Percentiles rank a stretch among this genome's conserved stretches.
These are phyloP conservation scores for Leistus spinibarbis DNA, from an alignment of 2,888 invertebrate genomes.

Conservation along the genomic window DNA sequence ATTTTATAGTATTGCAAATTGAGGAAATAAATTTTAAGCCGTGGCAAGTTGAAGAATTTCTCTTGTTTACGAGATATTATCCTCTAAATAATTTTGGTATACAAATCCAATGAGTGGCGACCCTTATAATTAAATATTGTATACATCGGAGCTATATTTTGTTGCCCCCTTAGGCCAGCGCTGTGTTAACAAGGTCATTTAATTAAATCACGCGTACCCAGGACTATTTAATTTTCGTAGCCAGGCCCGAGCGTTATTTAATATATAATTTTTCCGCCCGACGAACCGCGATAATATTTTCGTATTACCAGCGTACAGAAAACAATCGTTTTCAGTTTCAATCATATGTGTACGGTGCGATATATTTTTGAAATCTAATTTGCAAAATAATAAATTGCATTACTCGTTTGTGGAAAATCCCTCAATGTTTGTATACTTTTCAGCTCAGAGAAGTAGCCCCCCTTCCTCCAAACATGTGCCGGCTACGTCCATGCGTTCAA, in stretches of 20 bases:
- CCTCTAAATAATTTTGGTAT: neutral
- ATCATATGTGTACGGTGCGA: neutral
- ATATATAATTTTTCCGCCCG: conserved; percentile 24
- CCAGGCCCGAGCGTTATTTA: conserved; percentile 12
- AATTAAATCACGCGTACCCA: conserved; percentile 29
- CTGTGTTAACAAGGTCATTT: conserved; percentile 23
- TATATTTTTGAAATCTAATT: neutral
- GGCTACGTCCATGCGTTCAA: neutral
- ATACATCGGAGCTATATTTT: neutral
- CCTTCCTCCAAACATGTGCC: neutral
- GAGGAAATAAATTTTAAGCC: neutral
- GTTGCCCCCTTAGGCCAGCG: conserved; percentile 3
- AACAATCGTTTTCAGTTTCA: neutral
- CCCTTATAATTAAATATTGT: neutral
- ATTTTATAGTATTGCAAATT: neutral
- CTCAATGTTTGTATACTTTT: no score
- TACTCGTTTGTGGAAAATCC: neutral
- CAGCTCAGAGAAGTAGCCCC: no score
- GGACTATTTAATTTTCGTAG: conserved; percentile 28
- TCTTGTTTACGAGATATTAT: neutral
- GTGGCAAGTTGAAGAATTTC: neutral
- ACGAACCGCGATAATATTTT: neutral
- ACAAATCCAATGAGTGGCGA: neutral
- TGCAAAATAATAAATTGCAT: neutral
- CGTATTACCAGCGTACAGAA: neutral